phyloP scores from a whole-genome alignment of 2,797 vertebrate species.

The Synaphobranchus kaupii region DNA sequence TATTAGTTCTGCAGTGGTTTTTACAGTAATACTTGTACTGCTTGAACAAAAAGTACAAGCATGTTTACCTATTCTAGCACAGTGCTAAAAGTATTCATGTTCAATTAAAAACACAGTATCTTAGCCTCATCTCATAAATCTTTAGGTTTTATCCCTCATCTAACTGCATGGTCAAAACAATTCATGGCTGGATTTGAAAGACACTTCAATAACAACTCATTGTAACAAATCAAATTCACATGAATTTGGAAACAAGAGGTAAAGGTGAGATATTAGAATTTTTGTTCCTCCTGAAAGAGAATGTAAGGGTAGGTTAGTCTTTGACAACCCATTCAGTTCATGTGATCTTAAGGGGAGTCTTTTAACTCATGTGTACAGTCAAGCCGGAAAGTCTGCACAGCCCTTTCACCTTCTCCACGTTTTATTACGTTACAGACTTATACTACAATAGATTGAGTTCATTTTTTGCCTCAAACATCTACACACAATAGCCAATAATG shows the following conservation, averaged over 20 bases:
- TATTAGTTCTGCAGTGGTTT: neutral
- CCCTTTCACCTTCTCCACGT: too few species aligned
- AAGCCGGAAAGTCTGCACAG: too few species aligned
- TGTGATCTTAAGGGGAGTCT: neutral
- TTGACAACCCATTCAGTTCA: neutral
- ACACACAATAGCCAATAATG: too few species aligned
- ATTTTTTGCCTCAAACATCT: too few species aligned
- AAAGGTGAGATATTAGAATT: neutral
- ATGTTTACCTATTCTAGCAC: slow-evolving; percentile 32
- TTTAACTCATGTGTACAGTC: too few species aligned
- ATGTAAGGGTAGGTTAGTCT: neutral
- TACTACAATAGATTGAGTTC: too few species aligned
- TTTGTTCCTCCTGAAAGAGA: neutral
- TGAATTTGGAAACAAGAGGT: neutral
- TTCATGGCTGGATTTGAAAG: neutral
- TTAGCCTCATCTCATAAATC: slow-evolving; percentile 18
- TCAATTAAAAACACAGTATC: slow-evolving; percentile 46
- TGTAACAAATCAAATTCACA: neutral
- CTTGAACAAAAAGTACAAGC: slow-evolving; percentile 28
- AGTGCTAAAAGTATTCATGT: slow-evolving; percentile 15
- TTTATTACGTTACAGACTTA: too few species aligned
- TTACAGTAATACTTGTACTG: slow-evolving; percentile 1
- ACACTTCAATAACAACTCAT: neutral
- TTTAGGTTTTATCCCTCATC: neutral
- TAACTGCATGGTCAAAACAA: neutral